Conservation (phyloP, 2,888 invertebrate genomes). For the Agrochola macilenta region DNA sequence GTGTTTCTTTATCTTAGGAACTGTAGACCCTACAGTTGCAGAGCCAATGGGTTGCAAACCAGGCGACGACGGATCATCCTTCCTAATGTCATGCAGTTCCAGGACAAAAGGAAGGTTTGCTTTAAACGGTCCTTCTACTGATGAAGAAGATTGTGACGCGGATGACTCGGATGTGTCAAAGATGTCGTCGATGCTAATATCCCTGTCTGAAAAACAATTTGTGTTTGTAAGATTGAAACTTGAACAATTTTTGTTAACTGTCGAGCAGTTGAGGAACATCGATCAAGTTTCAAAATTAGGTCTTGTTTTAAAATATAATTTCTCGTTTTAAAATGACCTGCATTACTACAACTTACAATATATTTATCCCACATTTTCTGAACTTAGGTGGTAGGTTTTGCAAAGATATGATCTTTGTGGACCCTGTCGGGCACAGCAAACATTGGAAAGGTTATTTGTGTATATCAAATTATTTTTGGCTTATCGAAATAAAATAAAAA, state of each 20-base stretch:
- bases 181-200: constrained; percentile 57
- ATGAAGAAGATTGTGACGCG: constrained; percentile 69
- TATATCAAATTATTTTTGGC: no score
- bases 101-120: constrained; percentile 70
- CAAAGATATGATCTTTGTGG: no score
- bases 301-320: background rate
- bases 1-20: constrained; percentile 66
- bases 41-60: background rate
- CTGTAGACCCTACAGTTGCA: background rate
- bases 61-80: constrained; percentile 66
- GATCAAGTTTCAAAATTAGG: background rate
- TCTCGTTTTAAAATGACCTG: background rate
- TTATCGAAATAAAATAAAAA: no score
- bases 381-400: no score
- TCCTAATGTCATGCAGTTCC: constrained; percentile 77
- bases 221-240: background rate
- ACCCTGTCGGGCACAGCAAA: no score
- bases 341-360: background rate
- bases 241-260: no score
- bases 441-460: no score
- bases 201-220: constrained; percentile 54
- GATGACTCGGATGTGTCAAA: constrained; percentile 56
- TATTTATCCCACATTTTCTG: no score
- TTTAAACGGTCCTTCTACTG: constrained; percentile 68
- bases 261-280: background rate